Evolutionary conservation across 2,797 vertebrate genomes (phyloP).

Genomic region (Bradypus variegatus): DNA sequence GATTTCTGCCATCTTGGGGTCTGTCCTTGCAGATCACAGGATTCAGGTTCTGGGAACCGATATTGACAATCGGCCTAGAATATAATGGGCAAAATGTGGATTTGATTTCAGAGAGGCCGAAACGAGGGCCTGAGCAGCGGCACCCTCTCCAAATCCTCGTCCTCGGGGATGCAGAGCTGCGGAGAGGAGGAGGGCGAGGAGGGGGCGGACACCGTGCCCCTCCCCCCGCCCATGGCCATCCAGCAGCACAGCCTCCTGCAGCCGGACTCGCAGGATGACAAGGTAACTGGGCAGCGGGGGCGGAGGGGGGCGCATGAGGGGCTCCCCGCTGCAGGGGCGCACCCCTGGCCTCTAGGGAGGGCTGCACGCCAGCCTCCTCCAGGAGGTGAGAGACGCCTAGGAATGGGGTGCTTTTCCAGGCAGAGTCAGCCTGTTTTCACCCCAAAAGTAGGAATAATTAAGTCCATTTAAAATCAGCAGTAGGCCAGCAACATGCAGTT

Average conservation of each 20-base stretch:
- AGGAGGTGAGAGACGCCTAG: not conserved
- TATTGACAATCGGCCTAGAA: fast-evolving
- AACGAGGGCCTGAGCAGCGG: slow-evolving; percentile 97
- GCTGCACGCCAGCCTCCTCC: not conserved
- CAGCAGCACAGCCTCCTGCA: slow-evolving; percentile 98
- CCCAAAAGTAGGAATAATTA: not conserved
- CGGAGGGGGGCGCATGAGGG: not conserved
- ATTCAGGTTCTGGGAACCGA: not conserved
- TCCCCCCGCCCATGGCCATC: slow-evolving; percentile 98
- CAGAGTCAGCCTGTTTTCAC: not conserved
- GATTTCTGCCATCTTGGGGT: not conserved
- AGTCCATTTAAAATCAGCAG: not conserved
- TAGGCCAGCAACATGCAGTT: not conserved
- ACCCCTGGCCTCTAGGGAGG: no score
- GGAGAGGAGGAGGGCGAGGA: slow-evolving; percentile 99
- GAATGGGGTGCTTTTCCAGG: not conserved
- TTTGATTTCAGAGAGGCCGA: slow-evolving; percentile 85
- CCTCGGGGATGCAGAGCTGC: slow-evolving; percentile 99
- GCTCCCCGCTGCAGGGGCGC: no score
- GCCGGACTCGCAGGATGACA: slow-evolving; percentile 96
- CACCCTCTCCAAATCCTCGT: slow-evolving; percentile 96
- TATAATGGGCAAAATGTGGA: not conserved
- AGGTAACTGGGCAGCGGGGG: slow-evolving; percentile 76
- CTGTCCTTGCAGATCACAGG: not conserved
- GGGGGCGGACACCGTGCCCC: slow-evolving; percentile 89